Evolutionary conservation across 2,888 invertebrate genomes (phyloP).

Genomic region (Ethmia dodecea): DNA sequence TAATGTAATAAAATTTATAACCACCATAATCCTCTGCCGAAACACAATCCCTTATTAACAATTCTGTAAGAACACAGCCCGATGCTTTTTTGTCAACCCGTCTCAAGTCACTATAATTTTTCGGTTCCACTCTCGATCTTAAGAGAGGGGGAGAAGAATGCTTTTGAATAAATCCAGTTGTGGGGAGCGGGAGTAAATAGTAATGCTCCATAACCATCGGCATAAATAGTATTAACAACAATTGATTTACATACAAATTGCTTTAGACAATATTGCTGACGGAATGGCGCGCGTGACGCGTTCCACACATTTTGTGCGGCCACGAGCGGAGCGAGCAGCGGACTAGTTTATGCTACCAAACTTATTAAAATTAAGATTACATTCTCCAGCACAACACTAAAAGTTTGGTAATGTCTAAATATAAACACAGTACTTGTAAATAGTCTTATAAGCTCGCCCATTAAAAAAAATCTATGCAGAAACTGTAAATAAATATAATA

Average conservation of each 20-base stretch:
- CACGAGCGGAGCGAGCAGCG: slow-evolving; percentile 13
- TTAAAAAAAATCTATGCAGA: too few relatives aligned
- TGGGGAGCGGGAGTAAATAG: slow-evolving; percentile 55
- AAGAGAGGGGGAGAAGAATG: too few relatives aligned
- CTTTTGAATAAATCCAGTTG: slow-evolving; percentile 20
- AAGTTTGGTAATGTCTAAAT: too few relatives aligned
- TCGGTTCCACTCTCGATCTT: too few relatives aligned
- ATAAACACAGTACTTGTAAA: too few relatives aligned
- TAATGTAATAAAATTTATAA: slow-evolving; percentile 70
- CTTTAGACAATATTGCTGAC: slow-evolving; percentile 76
- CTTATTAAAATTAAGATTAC: too few relatives aligned
- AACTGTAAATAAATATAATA: too few relatives aligned
- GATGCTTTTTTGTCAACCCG: slow-evolving; percentile 42
- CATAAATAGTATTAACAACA: slow-evolving; percentile 77
- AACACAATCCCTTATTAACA: slow-evolving; percentile 64
- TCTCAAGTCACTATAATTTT: too few relatives aligned
- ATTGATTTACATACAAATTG: slow-evolving; percentile 78
- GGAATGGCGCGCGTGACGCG: slow-evolving; percentile 73
- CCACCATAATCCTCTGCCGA: slow-evolving; percentile 47
- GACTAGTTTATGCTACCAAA: too few relatives aligned
- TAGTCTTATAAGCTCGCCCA: too few relatives aligned
- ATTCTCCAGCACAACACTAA: too few relatives aligned
- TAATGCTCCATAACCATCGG: slow-evolving; percentile 72
- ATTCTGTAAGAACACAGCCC: slow-evolving; percentile 56
- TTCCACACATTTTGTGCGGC: slow-evolving; percentile 43